Evolutionary conservation across 2,888 invertebrate species (phyloP), one percentile per base, ranked within the genome.

Genomic region (Trimorus sp.): DNA sequence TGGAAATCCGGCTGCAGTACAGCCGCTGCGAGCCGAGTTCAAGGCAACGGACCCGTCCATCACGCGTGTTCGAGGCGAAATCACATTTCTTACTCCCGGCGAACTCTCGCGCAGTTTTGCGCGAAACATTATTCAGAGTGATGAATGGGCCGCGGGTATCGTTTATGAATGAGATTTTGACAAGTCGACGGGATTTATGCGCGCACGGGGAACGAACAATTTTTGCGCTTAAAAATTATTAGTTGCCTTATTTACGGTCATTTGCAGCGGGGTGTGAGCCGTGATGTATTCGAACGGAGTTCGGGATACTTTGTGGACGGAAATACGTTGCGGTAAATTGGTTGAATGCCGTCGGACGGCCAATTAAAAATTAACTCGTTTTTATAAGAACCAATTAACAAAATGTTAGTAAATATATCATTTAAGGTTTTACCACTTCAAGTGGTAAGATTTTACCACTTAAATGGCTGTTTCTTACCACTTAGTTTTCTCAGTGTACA

Each of bases 161-260:
- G 74, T 75, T 82, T 78, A 74, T 71, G 82, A 78, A 79, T 75
- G 74, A 78, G 69, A 78, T 78, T 82, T 82, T 82, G 77, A 78
- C 82, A 81, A 81, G 68, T 76, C 77, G 58, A 68, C 76, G 59
- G 68, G 56, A 81, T 81, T 75, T 81, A 81, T 81, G 81, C 76
- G 66, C 76, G 71, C 81, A 69, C 36, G 48, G 81, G 66, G 63
- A 75, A 74, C 79, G 75, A 69, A 75, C 74, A 79, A 79, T 79
- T 79, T 79, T 79, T 79, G 70, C 69, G 73, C 75, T 75, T 75
- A 75, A 79, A 79, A 79, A 79, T 79, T 75, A 79, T 79, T 79
- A 79, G 79, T 79, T 79, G 65, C 79, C 79, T 75, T 79, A 79
- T 79, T 79, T 79, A 79, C 74, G 75, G 79, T 79, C 75, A 79